Evolutionary conservation across 2,797 vertebrate species (phyloP), one percentile per base, ranked within the genome.

Genomic region (Peromyscus nudipes): DNA sequence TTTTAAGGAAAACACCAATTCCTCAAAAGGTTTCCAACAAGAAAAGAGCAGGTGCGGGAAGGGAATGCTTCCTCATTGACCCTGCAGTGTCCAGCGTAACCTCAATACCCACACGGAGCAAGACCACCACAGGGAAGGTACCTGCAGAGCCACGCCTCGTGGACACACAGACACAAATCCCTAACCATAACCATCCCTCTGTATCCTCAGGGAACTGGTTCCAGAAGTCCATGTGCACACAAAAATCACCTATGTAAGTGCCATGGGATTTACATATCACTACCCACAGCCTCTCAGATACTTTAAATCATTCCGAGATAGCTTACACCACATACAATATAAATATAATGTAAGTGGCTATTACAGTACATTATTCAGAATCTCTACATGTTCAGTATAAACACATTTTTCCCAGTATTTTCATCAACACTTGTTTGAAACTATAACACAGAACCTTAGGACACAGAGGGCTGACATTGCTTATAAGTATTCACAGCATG

Each of bases 401-500:
- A 84, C 67, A 23, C 21, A 84, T 90, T 84, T 89, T 84, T 9
- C 17, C 79, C n/a, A 84, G 55, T 76, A 37, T 90, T 94, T 67
- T 73, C 46, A 57, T 57, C 80, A 12, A 31, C 16, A 84, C 37
- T 77, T 94, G 46, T 29, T 77, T 69, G 31, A 90, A 29, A 67
- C 46, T 57, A 46, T 60, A 77, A 84, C 67, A 11, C 65, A 37
- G 29, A 90, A 90, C n/a, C 69, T 57, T 17, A 67, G 69, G 60
- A 94, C 37, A 89, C n/a, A 29, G 27, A 77, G 60, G 60, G 29
- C 29, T 57, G 69, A 76, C 46, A 77, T 49, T 57, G 81, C 43
- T 85, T 85, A 60, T 25, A 92, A 88, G 84, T 7, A 81, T 77
- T 67, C 57, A 65, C 34, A 84, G 76, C 80, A 94, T 79, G 37